Conservation (phyloP, 2,888 invertebrate genomes). For the Harpagoxenus sublaevis region DNA sequence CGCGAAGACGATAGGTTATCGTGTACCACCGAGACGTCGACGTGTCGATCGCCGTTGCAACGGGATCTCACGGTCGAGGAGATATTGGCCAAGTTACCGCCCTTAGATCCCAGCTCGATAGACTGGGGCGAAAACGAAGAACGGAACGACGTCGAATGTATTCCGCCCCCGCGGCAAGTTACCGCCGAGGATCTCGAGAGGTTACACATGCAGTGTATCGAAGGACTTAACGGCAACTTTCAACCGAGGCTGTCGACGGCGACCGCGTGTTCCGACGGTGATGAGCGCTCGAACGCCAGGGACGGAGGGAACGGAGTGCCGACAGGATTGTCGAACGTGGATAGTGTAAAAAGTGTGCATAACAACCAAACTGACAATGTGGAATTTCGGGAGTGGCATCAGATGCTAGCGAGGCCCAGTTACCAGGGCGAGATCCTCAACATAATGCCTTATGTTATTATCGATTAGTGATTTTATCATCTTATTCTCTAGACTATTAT, state of each 20-base stretch:
- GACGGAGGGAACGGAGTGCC: slow-evolving; percentile 61
- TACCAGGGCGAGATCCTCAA: slow-evolving; percentile 93
- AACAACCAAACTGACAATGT: slow-evolving; percentile 78
- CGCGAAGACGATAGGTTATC: slow-evolving; percentile 73
- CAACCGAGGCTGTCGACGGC: slow-evolving; percentile 77
- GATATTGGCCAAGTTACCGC: slow-evolving; percentile 90
- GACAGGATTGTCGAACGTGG: slow-evolving; percentile 65
- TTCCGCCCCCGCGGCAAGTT: slow-evolving; percentile 72
- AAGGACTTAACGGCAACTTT: slow-evolving; percentile 85
- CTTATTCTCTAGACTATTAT: slow-evolving; percentile 69
- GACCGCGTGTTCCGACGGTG: slow-evolving; percentile 8
- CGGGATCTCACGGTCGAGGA: slow-evolving; percentile 87
- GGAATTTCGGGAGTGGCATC: slow-evolving; percentile 96
- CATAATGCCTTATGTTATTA: slow-evolving; percentile 98
- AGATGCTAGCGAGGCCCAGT: slow-evolving; percentile 92
- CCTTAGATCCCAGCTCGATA: slow-evolving; percentile 89
- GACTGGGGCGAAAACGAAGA: slow-evolving; percentile 85
- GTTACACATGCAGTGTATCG: slow-evolving; percentile 81
- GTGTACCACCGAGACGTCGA: slow-evolving; percentile 62
- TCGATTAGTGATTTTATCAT: slow-evolving; percentile 90
- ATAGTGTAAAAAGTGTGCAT: slow-evolving; percentile 79
- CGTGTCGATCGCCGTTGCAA: slow-evolving; percentile 69
- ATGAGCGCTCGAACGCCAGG: slow-evolving; percentile 8
- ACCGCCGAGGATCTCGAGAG: slow-evolving; percentile 80
- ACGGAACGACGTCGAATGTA: slow-evolving; percentile 66